Percentiles rank a stretch among this genome's conserved stretches.
Conservation (phyloP, 2,797 vertebrate genomes). For the Melanotaenia boesemani region DNA sequence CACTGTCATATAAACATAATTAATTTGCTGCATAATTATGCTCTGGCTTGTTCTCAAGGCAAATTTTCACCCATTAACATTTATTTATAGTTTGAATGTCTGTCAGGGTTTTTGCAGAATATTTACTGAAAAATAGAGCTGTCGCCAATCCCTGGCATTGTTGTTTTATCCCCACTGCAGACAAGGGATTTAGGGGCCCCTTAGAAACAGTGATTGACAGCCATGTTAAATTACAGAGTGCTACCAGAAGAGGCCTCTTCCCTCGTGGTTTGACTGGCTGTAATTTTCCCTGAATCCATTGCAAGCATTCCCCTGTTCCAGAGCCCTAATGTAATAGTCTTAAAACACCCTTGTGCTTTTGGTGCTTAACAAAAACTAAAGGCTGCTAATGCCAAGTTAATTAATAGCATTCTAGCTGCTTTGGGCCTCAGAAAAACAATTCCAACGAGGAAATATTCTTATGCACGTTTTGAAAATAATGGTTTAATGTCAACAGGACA, state of each 20-base stretch:
- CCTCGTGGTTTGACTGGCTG: slow-evolving; percentile 62
- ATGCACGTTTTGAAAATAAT: slow-evolving; percentile 63
- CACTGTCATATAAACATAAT: background rate
- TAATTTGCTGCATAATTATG: slow-evolving; percentile 5
- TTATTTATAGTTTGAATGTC: slow-evolving; percentile 34
- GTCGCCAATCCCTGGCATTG: slow-evolving; percentile 50
- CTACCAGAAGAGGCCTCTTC: slow-evolving; percentile 71
- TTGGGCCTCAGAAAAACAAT: slow-evolving; percentile 58
- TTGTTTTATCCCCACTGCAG: slow-evolving; percentile 67
- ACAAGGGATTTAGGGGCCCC: slow-evolving; percentile 63
- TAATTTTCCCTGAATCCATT: slow-evolving; percentile 77
- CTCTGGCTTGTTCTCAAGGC: slow-evolving; percentile 24
- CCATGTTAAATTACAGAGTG: slow-evolving; percentile 77
- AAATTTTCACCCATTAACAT: slow-evolving; percentile 36
- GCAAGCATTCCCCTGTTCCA: slow-evolving; percentile 64
- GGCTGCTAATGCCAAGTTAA: slow-evolving; percentile 84
- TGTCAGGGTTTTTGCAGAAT: slow-evolving; percentile 44
- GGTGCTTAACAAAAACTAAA: slow-evolving; percentile 75
- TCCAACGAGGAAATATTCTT: slow-evolving; percentile 72
- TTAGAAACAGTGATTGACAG: slow-evolving; percentile 82
- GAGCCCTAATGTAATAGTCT: slow-evolving; percentile 76
- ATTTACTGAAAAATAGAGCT: slow-evolving; percentile 52
- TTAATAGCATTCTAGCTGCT: slow-evolving; percentile 85
- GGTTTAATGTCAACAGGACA: slow-evolving; percentile 65
- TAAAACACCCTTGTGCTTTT: slow-evolving; percentile 71